A percentile compares a stretch with the other conserved stretches of the same genome.
Evolutionary conservation across 2,888 invertebrate species (phyloP).

Genomic region (Odontocolon sp.): DNA sequence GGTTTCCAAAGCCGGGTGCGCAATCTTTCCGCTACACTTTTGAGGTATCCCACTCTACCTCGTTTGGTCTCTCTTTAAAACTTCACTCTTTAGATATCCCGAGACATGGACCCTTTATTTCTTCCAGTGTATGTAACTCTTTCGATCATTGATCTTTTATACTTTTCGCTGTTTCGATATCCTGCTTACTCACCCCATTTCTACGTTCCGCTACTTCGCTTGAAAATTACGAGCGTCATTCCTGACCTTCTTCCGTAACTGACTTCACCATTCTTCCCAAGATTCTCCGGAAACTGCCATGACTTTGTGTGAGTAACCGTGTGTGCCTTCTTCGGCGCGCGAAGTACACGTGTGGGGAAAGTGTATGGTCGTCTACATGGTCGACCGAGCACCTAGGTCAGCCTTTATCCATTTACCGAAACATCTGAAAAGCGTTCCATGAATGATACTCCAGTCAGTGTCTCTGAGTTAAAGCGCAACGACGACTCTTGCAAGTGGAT

Average conservation of each 20-base stretch:
- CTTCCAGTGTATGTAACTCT: too few species aligned
- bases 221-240: conserved; percentile 13
- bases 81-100: too few species aligned
- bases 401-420: conserved; percentile 55
- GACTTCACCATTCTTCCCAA: not conserved
- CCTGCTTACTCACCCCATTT: not conserved
- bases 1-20: too few species aligned
- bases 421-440: conserved; percentile 44
- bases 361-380: conserved; percentile 14
- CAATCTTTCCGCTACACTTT: too few species aligned
- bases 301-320: conserved; percentile 9
- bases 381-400: conserved; percentile 50
- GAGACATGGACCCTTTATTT: too few species aligned
- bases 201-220: not conserved
- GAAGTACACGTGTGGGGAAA: not conserved
- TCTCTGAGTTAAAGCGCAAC: not conserved
- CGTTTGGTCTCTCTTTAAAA: too few species aligned
- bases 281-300: conserved; percentile 19
- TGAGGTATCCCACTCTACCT: too few species aligned
- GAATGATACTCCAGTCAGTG: conserved; percentile 12
- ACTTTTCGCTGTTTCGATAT: not conserved
- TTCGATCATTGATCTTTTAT: not conserved
- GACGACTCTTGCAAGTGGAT: conserved; percentile 2
- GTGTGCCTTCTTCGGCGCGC: conserved; percentile 13
- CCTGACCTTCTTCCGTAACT: not conserved